phyloP scores from a whole-genome alignment of 2,888 invertebrate genomes.

The Hirtodrosophila histrioides region DNA sequence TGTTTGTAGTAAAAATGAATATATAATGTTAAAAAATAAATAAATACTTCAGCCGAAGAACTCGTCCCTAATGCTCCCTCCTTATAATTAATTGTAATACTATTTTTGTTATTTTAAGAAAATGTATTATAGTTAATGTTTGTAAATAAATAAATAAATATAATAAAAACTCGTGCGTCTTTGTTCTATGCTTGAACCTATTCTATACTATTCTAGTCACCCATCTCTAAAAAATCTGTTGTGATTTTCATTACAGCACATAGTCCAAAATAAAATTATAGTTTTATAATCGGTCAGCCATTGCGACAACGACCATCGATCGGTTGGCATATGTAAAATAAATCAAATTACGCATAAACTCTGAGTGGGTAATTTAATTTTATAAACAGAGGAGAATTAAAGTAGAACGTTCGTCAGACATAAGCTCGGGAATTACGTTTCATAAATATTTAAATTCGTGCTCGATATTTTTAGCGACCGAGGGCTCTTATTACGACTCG shows the following conservation, averaged over 20 bases:
- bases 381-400: conserved; percentile 16
- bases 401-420: background rate
- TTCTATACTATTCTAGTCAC: no score
- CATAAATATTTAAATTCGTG: conserved; percentile 61
- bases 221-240: no score
- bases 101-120: no score
- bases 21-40: no score
- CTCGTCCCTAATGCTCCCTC: no score
- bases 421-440: conserved; percentile 42
- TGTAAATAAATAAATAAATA: no score
- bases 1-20: no score
- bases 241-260: background rate
- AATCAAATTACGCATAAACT: conserved; percentile 64
- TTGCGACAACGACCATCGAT: conserved; percentile 3
- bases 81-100: no score
- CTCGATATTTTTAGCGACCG: conserved; percentile 28
- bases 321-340: conserved; percentile 38
- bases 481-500: conserved; percentile 53
- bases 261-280: background rate
- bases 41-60: no score
- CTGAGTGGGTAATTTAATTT: conserved; percentile 37
- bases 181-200: no score
- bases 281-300: conserved; percentile 42
- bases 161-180: no score
- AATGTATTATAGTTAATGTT: no score